Evolutionary conservation across 2,113 vertebrate species (phyloP), one percentile per base, ranked within the genome.

Genomic region (Cyprinus carpio): DNA sequence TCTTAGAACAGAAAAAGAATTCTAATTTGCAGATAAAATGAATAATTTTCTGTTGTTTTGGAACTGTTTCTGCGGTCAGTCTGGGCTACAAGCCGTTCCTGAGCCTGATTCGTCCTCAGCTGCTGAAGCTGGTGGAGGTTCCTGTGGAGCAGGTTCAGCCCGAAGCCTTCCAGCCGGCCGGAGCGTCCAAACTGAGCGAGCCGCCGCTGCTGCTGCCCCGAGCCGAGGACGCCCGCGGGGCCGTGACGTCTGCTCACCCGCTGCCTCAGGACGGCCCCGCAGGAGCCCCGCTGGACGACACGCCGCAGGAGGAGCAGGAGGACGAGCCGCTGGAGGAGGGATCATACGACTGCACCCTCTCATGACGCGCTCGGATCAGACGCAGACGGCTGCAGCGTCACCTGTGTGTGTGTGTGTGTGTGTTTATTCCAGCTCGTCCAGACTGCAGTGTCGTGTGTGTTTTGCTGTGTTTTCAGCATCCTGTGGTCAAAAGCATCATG

Each of bases 61-160:
- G n/a, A n/a, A n/a, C 9, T 43, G 8, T 40, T 7, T 43, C 4
- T 64, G 27, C 60, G 31, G 64, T 49, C 93, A 99, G 98, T 92
- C 95, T 97, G 88, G 98, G 98, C 86, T 99, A 99, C 92, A 99
- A 98, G 95, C 96, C 98, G 85, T 99, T 99, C 92, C 93, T 99
- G 87, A 96, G 94, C 90, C 91, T 97, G 91, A 96, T 99, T 91
- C 96, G 96, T 88, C 97, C 98, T 23, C 96, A 98, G 86, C 94
- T 99, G 29, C 96, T 98, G 93, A 96, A 96, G 87, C 94, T 99
- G 85, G 93, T 94, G 83, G 96, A 97, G 82, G 91, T 94, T 31
- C 89, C 91, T 0, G 93, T 94, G 71, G 96, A 99, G 88, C 96
- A 96, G 90, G 92, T 96, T 34, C 95, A 95, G 87, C 96, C 96